Percentiles rank a stretch among this genome's conserved stretches.
phyloP scores from a whole-genome alignment of 2,797 vertebrate species.

The Neosilurus hyrtlii region DNA sequence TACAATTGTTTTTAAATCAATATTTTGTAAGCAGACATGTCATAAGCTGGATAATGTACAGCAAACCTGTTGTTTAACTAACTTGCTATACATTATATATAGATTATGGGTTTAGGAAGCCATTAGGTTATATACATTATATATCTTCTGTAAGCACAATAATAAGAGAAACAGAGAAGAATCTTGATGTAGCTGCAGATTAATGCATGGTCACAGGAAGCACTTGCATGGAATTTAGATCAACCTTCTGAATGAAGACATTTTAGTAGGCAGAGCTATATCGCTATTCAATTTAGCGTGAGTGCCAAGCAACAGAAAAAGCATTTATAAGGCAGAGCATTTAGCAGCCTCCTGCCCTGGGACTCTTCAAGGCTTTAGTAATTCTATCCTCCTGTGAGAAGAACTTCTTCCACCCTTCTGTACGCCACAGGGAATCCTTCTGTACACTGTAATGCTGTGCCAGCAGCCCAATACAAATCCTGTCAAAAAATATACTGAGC shows the following conservation, averaged over 20 bases:
- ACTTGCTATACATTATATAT: too few species aligned
- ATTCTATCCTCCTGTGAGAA: slow-evolving; percentile 33
- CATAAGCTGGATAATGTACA: too few species aligned
- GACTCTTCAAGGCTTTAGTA: slow-evolving; percentile 41
- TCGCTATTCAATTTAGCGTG: slow-evolving; percentile 45
- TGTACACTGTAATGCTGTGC: slow-evolving; percentile 29
- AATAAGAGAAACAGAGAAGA: neutral
- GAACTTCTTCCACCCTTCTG: slow-evolving; percentile 31
- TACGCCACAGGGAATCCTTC: slow-evolving; percentile 37
- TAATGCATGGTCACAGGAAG: neutral
- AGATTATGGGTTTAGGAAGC: too few species aligned
- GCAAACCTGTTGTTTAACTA: too few species aligned
- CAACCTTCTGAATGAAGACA: slow-evolving; percentile 36
- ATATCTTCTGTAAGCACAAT: neutral
- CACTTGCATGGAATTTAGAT: neutral
- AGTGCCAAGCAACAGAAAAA: slow-evolving; percentile 35
- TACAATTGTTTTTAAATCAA: too few species aligned
- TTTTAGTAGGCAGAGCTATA: slow-evolving; percentile 37
- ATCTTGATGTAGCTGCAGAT: slow-evolving; percentile 5
- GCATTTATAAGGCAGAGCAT: slow-evolving; percentile 42
- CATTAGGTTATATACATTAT: neutral
- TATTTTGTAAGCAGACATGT: too few species aligned
- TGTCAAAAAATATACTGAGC: slow-evolving; percentile 33
- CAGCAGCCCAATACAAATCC: slow-evolving; percentile 33
- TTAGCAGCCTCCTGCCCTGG: slow-evolving; percentile 38